These are phyloP conservation scores for Drosophila varians DNA, from an alignment of 1,140 invertebrate genomes.

Conservation along the genomic window DNA sequence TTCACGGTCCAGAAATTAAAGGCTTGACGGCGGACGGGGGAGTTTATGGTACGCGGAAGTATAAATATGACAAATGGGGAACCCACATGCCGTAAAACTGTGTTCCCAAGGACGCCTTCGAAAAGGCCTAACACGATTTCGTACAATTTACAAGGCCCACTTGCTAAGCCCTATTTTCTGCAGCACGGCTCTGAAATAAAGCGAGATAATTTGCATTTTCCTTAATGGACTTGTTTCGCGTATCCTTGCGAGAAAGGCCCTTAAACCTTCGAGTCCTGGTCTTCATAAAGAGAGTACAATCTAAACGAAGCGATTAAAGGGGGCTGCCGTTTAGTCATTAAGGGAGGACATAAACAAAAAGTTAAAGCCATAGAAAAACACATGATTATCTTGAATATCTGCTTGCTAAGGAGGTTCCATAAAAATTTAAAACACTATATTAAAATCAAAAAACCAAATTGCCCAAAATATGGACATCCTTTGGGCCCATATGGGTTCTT, in stretches of 20 bases:
- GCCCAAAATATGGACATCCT: no score
- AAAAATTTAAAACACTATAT: no score
- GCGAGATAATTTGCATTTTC: slow-evolving; percentile 52
- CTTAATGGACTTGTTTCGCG: slow-evolving; percentile 54
- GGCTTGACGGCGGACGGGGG: slow-evolving; percentile 4
- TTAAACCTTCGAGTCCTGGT: slow-evolving; percentile 18
- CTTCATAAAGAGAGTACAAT: slow-evolving; percentile 24
- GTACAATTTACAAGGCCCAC: slow-evolving; percentile 15
- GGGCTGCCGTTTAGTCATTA: neutral
- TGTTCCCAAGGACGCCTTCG: neutral
- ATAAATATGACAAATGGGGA: slow-evolving; percentile 21
- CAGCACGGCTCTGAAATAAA: slow-evolving; percentile 33
- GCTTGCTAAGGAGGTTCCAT: no score
- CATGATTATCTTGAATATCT: no score
- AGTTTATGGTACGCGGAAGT: slow-evolving; percentile 12
- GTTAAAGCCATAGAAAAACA: neutral
- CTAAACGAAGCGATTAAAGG: slow-evolving; percentile 44
- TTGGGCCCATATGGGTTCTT: no score
- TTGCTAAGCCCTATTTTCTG: slow-evolving; percentile 31
- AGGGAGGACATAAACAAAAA: slow-evolving; percentile 33
- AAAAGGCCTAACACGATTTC: neutral
- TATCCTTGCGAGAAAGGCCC: slow-evolving; percentile 12
- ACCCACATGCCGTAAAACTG: neutral
- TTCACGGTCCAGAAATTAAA: slow-evolving; percentile 4
- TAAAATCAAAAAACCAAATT: no score